Conservation (phyloP, 2,888 invertebrate genomes). For the Drosophila mercatorum region DNA sequence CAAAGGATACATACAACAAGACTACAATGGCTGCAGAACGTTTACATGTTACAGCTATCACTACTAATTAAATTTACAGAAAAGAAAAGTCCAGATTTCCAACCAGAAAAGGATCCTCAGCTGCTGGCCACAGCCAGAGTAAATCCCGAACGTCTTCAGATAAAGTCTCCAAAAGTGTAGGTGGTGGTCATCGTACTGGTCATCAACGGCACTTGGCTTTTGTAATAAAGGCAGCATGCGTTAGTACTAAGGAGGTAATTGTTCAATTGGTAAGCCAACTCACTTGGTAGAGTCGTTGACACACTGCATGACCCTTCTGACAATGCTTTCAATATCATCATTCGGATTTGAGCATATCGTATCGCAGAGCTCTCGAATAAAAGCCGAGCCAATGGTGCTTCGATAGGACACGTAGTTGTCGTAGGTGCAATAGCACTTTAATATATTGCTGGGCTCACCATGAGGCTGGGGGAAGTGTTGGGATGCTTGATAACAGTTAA, state of each 20-base stretch:
- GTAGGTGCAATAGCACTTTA: conserved; percentile 1
- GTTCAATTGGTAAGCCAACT: not conserved
- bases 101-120: too few relatives aligned
- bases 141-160: not conserved
- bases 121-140: not conserved
- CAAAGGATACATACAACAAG: too few relatives aligned
- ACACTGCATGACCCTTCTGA: not conserved
- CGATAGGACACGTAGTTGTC: not conserved
- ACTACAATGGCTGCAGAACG: too few relatives aligned
- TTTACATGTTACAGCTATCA: too few relatives aligned
- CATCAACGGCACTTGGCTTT: not conserved
- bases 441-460: not conserved
- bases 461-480: not conserved
- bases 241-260: too few relatives aligned
- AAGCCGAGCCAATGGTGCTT: not conserved
- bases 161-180: not conserved
- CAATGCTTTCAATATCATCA: conserved; percentile 1
- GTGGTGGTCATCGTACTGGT: not conserved
- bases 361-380: not conserved
- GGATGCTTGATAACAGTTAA: not conserved
- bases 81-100: too few relatives aligned
- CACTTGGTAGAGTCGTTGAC: not conserved
- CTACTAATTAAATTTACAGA: too few relatives aligned
- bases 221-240: not conserved
- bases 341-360: not conserved